phyloP scores from a whole-genome alignment of 1,140 invertebrate genomes.

The Eriosoma lanigerum region DNA sequence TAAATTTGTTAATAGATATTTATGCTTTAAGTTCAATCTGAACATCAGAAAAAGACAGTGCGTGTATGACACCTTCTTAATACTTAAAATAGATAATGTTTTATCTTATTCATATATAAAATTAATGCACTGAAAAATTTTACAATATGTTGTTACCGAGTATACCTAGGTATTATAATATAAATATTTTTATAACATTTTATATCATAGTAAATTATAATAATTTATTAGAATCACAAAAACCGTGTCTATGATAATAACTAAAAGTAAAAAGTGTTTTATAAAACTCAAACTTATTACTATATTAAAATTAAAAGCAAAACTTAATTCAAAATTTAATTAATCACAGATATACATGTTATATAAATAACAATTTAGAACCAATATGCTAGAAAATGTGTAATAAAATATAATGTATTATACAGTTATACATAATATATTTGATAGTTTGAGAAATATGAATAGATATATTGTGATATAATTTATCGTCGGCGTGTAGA shows the following conservation, averaged over 20 bases:
- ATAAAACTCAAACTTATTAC: not conserved
- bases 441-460: too few relatives aligned
- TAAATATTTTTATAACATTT: not conserved
- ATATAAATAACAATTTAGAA: not conserved
- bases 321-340: conserved; percentile 6
- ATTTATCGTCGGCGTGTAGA: conserved; percentile 51
- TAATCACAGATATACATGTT: conserved; percentile 6
- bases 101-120: too few relatives aligned
- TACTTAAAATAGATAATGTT: too few relatives aligned
- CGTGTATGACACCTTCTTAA: too few relatives aligned
- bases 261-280: not conserved
- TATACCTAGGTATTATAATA: conserved; percentile 11
- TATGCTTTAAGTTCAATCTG: too few relatives aligned
- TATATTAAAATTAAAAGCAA: not conserved
- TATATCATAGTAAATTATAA: conserved; percentile 4
- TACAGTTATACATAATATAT: too few relatives aligned
- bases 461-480: not conserved
- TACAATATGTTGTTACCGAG: too few relatives aligned
- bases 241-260: not conserved
- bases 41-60: too few relatives aligned
- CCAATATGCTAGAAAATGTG: not conserved
- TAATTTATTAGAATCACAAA: conserved; percentile 7
- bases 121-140: too few relatives aligned
- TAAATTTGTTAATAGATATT: too few relatives aligned
- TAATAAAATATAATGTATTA: not conserved